Evolutionary conservation across 2,888 invertebrate species (phyloP).

Genomic region (Drosophila mimetica): DNA sequence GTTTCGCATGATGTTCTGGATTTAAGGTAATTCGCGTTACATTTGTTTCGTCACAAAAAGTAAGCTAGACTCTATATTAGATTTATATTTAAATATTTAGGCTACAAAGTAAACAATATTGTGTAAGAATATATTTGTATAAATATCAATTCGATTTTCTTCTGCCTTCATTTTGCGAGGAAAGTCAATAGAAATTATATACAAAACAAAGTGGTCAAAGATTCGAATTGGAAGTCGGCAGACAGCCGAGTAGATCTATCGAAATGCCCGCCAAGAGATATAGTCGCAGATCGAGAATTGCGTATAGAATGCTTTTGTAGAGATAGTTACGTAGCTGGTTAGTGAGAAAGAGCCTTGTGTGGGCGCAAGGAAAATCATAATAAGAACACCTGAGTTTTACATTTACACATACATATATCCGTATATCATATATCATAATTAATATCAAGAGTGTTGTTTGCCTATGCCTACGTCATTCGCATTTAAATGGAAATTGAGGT

Average conservation of each 20-base stretch:
- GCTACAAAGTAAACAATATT: slow-evolving; percentile 66
- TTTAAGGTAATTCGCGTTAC: slow-evolving; percentile 74
- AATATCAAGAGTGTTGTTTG: slow-evolving; percentile 31
- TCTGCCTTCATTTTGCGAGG: slow-evolving; percentile 62
- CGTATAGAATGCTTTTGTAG: slow-evolving; percentile 32
- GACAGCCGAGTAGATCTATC: not conserved
- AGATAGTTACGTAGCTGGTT: slow-evolving; percentile 25
- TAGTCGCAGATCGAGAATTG: slow-evolving; percentile 23
- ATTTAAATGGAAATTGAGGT: slow-evolving; percentile 37
- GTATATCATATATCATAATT: slow-evolving; percentile 20
- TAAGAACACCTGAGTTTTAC: slow-evolving; percentile 71
- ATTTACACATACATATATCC: slow-evolving; percentile 27
- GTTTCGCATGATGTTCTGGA: slow-evolving; percentile 31
- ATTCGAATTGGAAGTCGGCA: slow-evolving; percentile 37
- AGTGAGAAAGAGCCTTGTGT: slow-evolving; percentile 32
- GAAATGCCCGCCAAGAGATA: slow-evolving; percentile 2
- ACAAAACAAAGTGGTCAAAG: slow-evolving; percentile 66
- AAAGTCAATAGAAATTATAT: slow-evolving; percentile 58
- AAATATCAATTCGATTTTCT: slow-evolving; percentile 46
- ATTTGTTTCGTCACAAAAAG: slow-evolving; percentile 56
- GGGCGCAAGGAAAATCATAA: slow-evolving; percentile 58
- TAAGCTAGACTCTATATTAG: slow-evolving; percentile 69
- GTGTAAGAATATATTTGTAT: slow-evolving; percentile 42
- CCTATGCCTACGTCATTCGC: slow-evolving; percentile 19
- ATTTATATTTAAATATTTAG: slow-evolving; percentile 61